A percentile compares a stretch with the other conserved stretches of the same genome.
These are phyloP conservation scores for Sinosuthora webbiana DNA, from an alignment of 2,113 vertebrate species.

Conservation along the genomic window DNA sequence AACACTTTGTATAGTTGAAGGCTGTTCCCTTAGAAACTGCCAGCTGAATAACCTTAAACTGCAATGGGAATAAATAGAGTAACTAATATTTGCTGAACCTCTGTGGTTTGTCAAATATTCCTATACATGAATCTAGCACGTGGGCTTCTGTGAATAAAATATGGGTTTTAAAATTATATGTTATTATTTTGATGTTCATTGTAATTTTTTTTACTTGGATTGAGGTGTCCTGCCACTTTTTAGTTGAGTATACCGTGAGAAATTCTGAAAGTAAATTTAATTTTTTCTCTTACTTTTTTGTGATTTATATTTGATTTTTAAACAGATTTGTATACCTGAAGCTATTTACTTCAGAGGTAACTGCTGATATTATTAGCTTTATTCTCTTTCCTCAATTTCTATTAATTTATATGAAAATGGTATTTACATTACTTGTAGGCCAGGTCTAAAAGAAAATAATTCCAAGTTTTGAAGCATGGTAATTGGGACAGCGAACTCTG, in stretches of 20 bases:
- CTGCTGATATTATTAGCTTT: not conserved
- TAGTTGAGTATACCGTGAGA: not conserved
- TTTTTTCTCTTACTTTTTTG: conserved; percentile 6
- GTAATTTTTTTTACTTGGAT: conserved; percentile 16
- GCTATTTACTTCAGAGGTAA: not conserved
- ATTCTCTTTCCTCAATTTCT: not conserved
- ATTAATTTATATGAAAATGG: not conserved
- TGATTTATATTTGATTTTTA: conserved; percentile 25
- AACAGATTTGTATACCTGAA: not conserved
- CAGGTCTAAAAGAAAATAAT: not conserved
- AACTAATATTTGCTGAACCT: conserved; percentile 12
- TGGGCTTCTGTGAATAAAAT: conserved; percentile 2
- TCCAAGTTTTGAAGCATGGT: not conserved
- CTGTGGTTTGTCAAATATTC: conserved; percentile 22
- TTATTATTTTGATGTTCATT: conserved; percentile 33
- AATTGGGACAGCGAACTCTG: not conserved
- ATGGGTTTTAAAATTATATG: conserved; percentile 19
- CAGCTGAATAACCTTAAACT: conserved; percentile 4
- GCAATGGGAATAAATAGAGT: not conserved
- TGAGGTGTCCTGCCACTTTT: not conserved
- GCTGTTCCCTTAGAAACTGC: conserved; percentile 42
- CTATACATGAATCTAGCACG: conserved; percentile 7
- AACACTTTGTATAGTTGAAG: conserved; percentile 6
- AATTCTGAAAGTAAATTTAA: not conserved
- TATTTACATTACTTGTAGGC: not conserved